These are phyloP conservation scores for Chaetoderma sp. DNA, from an alignment of 2,888 invertebrate genomes.

Conservation along the genomic window DNA sequence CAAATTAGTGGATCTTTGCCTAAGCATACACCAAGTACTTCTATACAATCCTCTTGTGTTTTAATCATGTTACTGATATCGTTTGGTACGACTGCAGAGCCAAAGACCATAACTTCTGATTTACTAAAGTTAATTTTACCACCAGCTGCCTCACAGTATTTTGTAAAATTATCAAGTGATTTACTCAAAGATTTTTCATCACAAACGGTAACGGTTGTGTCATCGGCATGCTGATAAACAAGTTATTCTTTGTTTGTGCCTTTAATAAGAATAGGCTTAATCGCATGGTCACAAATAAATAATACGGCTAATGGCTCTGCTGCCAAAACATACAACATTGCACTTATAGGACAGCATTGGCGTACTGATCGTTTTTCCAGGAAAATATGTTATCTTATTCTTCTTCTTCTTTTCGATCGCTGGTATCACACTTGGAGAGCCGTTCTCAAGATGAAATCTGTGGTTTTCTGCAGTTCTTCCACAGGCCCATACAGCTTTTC, in stretches of 20 bases:
- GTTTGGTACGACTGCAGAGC: background rate
- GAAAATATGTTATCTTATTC: no score
- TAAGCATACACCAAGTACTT: background rate
- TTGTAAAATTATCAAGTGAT: background rate
- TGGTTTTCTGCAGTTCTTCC: no score
- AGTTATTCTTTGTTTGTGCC: background rate
- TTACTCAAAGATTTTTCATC: background rate
- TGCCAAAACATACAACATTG: conserved; percentile 8
- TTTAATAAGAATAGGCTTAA: background rate
- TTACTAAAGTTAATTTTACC: background rate
- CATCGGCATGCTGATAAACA: background rate
- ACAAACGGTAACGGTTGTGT: background rate
- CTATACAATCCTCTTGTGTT: background rate
- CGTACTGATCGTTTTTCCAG: background rate
- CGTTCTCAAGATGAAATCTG: no score
- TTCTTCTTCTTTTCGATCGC: no score
- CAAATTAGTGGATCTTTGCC: background rate
- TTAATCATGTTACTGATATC: background rate
- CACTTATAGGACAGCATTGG: conserved; percentile 13
- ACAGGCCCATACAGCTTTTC: no score
- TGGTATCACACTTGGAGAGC: no score
- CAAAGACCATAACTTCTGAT: background rate
- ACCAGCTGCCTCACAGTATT: background rate
- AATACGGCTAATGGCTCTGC: conserved; percentile 1
- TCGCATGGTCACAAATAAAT: background rate